Evolutionary conservation across 2,888 invertebrate genomes (phyloP).

Genomic region (Sthenelais limicola): DNA sequence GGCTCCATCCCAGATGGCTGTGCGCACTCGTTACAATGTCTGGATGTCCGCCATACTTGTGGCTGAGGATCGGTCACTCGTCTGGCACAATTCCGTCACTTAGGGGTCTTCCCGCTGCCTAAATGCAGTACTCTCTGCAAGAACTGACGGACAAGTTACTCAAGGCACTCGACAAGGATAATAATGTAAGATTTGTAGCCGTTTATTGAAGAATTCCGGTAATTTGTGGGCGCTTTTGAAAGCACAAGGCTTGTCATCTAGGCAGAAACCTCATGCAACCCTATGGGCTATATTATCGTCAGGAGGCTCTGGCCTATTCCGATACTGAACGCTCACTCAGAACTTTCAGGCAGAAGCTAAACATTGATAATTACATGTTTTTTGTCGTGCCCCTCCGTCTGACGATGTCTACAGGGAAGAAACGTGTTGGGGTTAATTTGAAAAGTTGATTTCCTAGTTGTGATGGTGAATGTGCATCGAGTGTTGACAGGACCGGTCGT

Average conservation of each 20-base stretch:
- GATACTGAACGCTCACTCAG: no score
- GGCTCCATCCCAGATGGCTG: conserved; percentile 69
- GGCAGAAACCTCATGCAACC: not conserved
- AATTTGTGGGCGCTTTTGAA: conserved; percentile 29
- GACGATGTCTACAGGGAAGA: no score
- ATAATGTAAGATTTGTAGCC: conserved; percentile 88
- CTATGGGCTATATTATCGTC: not conserved
- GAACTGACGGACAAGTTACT: conserved; percentile 96
- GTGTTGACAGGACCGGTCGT: no score
- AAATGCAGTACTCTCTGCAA: conserved; percentile 75
- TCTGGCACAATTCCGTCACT: conserved; percentile 73
- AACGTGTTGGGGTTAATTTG: no score
- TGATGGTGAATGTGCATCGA: no score
- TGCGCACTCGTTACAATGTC: conserved; percentile 68
- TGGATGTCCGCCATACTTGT: conserved; percentile 75
- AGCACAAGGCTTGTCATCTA: conserved; percentile 18
- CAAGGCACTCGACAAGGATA: conserved; percentile 95
- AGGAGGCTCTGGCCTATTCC: no score
- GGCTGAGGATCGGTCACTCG: conserved; percentile 73
- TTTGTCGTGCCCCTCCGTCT: no score
- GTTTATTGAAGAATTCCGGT: conserved; percentile 38
- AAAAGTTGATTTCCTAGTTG: no score
- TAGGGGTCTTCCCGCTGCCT: conserved; percentile 73
- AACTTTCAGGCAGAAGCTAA: no score
- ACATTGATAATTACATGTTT: no score